Conservation (phyloP, 2,888 invertebrate genomes). For the Dicycla oo region DNA sequence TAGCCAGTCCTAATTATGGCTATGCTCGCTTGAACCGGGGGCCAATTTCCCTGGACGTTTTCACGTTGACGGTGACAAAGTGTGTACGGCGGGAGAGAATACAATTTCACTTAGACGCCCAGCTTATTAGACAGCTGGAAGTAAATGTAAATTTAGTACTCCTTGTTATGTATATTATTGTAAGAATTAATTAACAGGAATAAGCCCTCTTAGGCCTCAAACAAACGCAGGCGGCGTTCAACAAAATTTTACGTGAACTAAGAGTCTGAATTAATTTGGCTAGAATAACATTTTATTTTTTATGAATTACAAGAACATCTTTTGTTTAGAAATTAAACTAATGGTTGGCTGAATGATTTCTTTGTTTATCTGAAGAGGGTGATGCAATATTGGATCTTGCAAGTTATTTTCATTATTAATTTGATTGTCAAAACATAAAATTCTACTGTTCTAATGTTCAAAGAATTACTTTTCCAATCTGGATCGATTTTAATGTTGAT, state of each 20-base stretch:
- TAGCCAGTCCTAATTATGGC: constrained; percentile 88
- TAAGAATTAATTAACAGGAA: constrained; percentile 63
- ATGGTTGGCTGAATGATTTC: constrained; percentile 1
- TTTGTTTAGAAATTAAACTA: constrained; percentile 23
- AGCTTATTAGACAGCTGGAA: constrained; percentile 81
- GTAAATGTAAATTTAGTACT: constrained; percentile 79
- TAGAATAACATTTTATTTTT: constrained; percentile 33
- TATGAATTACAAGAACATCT: constrained; percentile 5
- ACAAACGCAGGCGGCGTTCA: constrained; percentile 51
- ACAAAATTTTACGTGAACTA: constrained; percentile 50
- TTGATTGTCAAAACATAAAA: not conserved
- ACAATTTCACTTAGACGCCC: constrained; percentile 82
- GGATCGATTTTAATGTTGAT: not conserved
- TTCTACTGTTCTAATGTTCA: not conserved
- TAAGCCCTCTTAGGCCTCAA: constrained; percentile 55
- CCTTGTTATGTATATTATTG: constrained; percentile 63
- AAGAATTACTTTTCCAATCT: not conserved
- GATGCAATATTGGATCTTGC: not conserved
- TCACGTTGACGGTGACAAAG: constrained; percentile 87
- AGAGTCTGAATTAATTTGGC: constrained; percentile 45
- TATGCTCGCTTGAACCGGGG: constrained; percentile 76
- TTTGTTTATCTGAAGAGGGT: not conserved
- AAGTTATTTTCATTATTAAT: not conserved
- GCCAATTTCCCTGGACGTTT: constrained; percentile 87
- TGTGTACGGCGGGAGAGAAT: constrained; percentile 77